phyloP scores from a whole-genome alignment of 1,140 invertebrate species.

The Wiebesia pumilae region DNA sequence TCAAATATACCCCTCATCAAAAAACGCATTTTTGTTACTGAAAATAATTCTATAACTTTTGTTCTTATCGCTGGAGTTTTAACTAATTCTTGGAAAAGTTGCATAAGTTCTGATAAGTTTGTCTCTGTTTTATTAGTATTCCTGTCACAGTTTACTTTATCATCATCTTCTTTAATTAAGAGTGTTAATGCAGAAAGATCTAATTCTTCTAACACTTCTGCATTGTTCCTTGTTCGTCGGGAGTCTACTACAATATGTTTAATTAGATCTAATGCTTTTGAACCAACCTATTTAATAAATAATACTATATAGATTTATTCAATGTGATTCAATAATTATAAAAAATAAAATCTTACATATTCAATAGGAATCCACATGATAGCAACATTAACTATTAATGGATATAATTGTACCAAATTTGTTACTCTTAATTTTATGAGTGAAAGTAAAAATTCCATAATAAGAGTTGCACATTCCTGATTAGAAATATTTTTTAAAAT shows the following conservation, averaged over 20 bases:
- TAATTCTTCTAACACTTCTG: conserved; percentile 63
- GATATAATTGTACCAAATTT: conserved; percentile 68
- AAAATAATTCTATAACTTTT: conserved; percentile 68
- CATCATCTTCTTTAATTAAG: conserved; percentile 61
- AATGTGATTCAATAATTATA: background rate
- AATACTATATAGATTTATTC: background rate
- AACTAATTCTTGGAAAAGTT: conserved; percentile 73
- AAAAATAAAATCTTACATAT: conserved; percentile 58
- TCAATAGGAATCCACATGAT: conserved; percentile 73
- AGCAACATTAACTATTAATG: conserved; percentile 69
- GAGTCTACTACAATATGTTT: conserved; percentile 66
- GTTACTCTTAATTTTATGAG: conserved; percentile 71
- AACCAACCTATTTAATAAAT: conserved; percentile 62
- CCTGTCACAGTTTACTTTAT: conserved; percentile 55
- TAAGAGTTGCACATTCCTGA: conserved; percentile 71
- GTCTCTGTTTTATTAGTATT: conserved; percentile 54
- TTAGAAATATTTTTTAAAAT: conserved; percentile 64
- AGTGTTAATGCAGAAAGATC: conserved; percentile 66
- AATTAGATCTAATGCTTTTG: conserved; percentile 68
- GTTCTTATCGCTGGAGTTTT: conserved; percentile 63
- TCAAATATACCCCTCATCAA: conserved; percentile 63
- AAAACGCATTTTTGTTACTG: conserved; percentile 62
- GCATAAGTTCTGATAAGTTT: conserved; percentile 71
- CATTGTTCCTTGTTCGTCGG: conserved; percentile 53
- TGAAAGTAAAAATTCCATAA: conserved; percentile 76